phyloP scores from a whole-genome alignment of 1,140 invertebrate species.

The Papilio glaucus region DNA sequence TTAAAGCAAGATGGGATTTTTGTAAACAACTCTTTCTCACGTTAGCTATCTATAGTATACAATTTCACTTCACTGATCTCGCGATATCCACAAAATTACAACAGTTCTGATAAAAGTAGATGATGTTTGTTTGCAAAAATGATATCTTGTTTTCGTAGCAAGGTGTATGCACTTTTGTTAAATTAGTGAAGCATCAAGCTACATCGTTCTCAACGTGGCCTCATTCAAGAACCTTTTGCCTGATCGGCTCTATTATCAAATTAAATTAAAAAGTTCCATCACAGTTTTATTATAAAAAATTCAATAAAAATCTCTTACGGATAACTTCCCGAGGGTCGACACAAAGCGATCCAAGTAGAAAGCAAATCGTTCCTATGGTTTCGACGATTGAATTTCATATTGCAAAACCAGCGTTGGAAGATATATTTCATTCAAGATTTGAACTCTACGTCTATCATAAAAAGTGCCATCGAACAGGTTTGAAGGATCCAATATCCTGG shows the following conservation, averaged over 20 bases:
- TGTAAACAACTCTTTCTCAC: too few species aligned
- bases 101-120: too few species aligned
- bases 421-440: conserved; percentile 7
- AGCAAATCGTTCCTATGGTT: conserved; percentile 31
- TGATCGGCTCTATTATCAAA: too few species aligned
- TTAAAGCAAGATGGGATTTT: too few species aligned
- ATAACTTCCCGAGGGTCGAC: conserved; percentile 9
- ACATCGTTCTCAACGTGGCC: background rate
- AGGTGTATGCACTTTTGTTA: too few species aligned
- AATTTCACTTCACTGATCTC: too few species aligned
- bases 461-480: background rate
- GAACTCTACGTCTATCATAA: background rate
- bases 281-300: background rate
- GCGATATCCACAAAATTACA: too few species aligned
- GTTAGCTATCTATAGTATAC: too few species aligned
- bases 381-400: conserved; percentile 30
- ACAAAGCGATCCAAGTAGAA: conserved; percentile 17
- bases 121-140: too few species aligned
- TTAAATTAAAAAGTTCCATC: background rate
- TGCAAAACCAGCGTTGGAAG: background rate
- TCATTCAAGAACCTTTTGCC: background rate
- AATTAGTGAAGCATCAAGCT: too few species aligned
- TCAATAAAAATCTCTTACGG: background rate
- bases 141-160: too few species aligned
- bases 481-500: background rate